Evolutionary conservation across 2,113 vertebrate species (phyloP).

Genomic region (Oryctolagus cuniculus): mOryCun1.1 NC_091442.1:77432001-77432500

Average conservation of each 20-base stretch:
- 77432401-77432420: not conserved
- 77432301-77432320: not conserved
- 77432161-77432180: constrained; percentile 11
- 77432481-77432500: constrained; percentile 10
- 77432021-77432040: not conserved
- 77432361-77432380: constrained; percentile 2
- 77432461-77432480: not conserved
- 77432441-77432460: not conserved
- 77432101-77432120: not conserved
- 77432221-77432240: not conserved
- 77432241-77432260: not conserved
- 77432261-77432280: not conserved
- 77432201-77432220: not conserved
- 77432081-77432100: constrained; percentile 28
- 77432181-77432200: constrained; percentile 6
- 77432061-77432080: constrained; percentile 38
- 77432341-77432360: not conserved
- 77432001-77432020: not conserved
- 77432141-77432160: not conserved
- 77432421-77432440: not conserved
- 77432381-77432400: not conserved
- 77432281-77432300: not conserved
- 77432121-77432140: constrained; percentile 36
- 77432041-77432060: constrained; percentile 26
- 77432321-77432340: not conserved